Conservation (phyloP, 2,888 invertebrate genomes). For the Rhodophaea formosa region DNA sequence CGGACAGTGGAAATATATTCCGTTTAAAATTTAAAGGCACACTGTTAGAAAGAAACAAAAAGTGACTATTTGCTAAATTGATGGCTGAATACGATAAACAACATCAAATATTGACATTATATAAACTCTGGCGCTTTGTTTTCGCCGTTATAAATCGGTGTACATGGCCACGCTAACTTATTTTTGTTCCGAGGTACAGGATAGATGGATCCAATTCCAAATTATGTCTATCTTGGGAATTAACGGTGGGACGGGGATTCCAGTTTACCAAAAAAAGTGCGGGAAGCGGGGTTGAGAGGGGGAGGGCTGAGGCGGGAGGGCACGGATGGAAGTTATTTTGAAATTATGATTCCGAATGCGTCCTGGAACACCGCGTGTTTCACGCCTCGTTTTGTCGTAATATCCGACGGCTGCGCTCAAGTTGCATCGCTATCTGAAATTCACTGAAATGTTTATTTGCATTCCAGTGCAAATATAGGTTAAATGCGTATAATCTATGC, state of each 20-base stretch:
- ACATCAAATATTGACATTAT: slow-evolving; percentile 1
- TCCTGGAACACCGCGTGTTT: slow-evolving; percentile 71
- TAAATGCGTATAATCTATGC: not conserved
- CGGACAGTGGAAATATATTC: no score
- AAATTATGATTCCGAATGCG: slow-evolving; percentile 82
- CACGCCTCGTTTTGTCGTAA: slow-evolving; percentile 75
- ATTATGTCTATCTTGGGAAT: slow-evolving; percentile 83
- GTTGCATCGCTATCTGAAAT: slow-evolving; percentile 53
- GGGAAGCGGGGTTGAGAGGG: slow-evolving; percentile 46
- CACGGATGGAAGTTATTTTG: slow-evolving; percentile 75
- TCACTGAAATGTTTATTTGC: slow-evolving; percentile 27
- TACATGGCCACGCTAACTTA: slow-evolving; percentile 64
- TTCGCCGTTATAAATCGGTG: slow-evolving; percentile 69
- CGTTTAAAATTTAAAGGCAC: no score
- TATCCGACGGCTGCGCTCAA: slow-evolving; percentile 64
- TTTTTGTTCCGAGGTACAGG: slow-evolving; percentile 74
- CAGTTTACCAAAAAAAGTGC: slow-evolving; percentile 77
- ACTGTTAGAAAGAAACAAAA: no score
- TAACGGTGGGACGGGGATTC: slow-evolving; percentile 77
- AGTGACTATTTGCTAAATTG: no score
- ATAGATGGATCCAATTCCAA: slow-evolving; percentile 83
- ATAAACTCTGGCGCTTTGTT: slow-evolving; percentile 52
- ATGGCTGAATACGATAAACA: not conserved
- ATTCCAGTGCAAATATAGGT: not conserved
- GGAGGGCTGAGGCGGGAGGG: slow-evolving; percentile 45